Evolutionary conservation across 2,113 vertebrate genomes (phyloP), one percentile per base, ranked within the genome.

Genomic region (Callocephalon fimbriatum): DNA sequence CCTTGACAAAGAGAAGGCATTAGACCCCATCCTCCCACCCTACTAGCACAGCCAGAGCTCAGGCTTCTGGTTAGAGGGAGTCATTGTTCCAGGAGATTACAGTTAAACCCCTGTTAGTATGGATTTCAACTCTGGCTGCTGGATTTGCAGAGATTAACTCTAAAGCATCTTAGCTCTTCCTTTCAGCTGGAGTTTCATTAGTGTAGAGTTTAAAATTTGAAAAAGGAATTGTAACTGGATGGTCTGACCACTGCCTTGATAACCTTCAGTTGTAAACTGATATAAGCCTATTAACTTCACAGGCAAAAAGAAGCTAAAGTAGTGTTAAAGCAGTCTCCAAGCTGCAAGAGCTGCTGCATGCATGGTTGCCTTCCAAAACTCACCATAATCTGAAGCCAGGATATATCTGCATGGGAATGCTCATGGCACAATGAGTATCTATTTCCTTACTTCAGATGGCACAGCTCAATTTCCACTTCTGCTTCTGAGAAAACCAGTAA

Each of bases 81-180:
- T 17, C 75, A 45, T 6, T 80, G 93, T 45, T 67, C 59, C 86
- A 84, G 81, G 19, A 92, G 91, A 92, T 89, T 78, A 89, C 22
- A 35, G 47, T n/a, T 72, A 89, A 95, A 71, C 4, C 75, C 75
- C 66, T 56, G 59, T 1, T 2, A 78, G 93, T 53, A 18, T 45
- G 65, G 85, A 90, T 90, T 90, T 77, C 95, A 90, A 2, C 92
- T 47, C 85, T 44, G 44, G 61, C 94, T 92, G 78, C 67, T 90
- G 93, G 92, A 88, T 95, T 97, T 93, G 79, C 75, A 83, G 86
- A 62, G 94, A 88, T 97, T 88, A 95, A 35, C 84, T 45, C 62
- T 80, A 94, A 94, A 96, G 94, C 83, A 96, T 61, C 83, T 95
- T 71, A 81, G 54, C 48, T 88, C 86, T 71, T 79, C 73, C 89